A percentile compares a stretch with the other conserved stretches of the same genome.
phyloP scores from a whole-genome alignment of 2,113 vertebrate species.

The Spea bombifrons region DNA sequence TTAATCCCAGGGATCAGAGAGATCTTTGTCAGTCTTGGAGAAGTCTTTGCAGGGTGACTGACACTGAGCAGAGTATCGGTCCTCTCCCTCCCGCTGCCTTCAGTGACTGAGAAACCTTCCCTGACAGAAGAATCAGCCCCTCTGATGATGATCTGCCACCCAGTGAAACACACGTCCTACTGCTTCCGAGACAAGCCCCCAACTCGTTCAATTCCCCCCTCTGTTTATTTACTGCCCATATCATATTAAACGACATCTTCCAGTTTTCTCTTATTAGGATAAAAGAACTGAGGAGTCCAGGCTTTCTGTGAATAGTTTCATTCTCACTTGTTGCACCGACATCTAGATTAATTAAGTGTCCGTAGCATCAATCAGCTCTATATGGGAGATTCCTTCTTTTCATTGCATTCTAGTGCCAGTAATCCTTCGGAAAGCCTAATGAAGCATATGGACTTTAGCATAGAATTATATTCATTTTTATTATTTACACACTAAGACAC shows the following conservation, averaged over 20 bases:
- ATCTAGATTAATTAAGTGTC: not conserved
- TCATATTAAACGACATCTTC: conserved; percentile 9
- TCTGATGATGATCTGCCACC: not conserved
- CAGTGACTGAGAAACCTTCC: conserved; percentile 26
- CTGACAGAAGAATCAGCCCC: conserved; percentile 4
- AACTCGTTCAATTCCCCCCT: not conserved
- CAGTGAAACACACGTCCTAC: not conserved
- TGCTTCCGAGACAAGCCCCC: not conserved
- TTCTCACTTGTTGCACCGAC: not conserved
- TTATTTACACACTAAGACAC: too few species aligned
- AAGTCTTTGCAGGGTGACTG: conserved; percentile 3
- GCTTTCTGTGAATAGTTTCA: conserved; percentile 8
- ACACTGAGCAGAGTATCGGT: conserved; percentile 5
- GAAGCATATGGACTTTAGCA: too few species aligned
- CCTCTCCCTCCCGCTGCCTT: conserved; percentile 27
- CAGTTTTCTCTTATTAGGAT: conserved; percentile 28
- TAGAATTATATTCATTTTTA: too few species aligned
- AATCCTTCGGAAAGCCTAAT: too few species aligned
- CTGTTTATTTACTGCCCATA: conserved; percentile 7
- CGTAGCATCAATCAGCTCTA: too few species aligned
- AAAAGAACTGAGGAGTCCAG: not conserved
- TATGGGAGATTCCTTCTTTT: too few species aligned
- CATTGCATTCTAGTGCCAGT: too few species aligned
- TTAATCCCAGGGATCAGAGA: too few species aligned
- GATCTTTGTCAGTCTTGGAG: too few species aligned